These are phyloP conservation scores for Poecilobothrus nobilitatus DNA, from an alignment of 2,888 invertebrate genomes.

Conservation along the genomic window DNA sequence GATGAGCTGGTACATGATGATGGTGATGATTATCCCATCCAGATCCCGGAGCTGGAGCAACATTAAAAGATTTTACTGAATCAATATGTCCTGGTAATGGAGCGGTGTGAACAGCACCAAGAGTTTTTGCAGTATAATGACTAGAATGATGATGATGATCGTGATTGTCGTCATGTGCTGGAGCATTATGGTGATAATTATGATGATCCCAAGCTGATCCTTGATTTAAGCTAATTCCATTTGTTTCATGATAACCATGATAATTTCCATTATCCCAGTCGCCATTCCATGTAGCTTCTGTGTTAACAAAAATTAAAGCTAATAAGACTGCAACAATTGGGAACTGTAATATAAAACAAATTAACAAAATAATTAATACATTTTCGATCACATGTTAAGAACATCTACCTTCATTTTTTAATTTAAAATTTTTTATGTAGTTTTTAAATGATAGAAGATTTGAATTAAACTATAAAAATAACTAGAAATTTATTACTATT, in stretches of 20 bases:
- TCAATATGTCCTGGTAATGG: conserved; percentile 35
- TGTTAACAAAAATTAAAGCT: conserved; percentile 23
- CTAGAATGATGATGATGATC: not conserved
- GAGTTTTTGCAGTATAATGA: no score
- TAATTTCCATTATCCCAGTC: not conserved
- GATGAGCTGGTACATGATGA: no score
- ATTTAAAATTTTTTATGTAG: no score
- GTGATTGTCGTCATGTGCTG: not conserved
- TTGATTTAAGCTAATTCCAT: not conserved
- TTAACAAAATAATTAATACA: no score
- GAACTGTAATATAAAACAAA: conserved; percentile 7
- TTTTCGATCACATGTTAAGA: no score
- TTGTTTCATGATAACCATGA: not conserved
- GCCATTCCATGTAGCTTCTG: conserved; percentile 18
- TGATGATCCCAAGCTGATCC: not conserved
- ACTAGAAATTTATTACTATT: no score
- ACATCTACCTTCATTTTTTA: no score
- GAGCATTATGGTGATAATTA: not conserved
- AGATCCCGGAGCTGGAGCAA: conserved; percentile 34
- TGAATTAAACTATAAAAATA: no score
- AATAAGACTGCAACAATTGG: conserved; percentile 22
- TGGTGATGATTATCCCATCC: no score
- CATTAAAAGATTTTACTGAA: conserved; percentile 29
- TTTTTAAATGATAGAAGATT: no score
- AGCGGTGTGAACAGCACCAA: conserved; percentile 31